These are phyloP conservation scores for Athalia circularis DNA, from an alignment of 2,888 invertebrate genomes.

Conservation along the genomic window DNA sequence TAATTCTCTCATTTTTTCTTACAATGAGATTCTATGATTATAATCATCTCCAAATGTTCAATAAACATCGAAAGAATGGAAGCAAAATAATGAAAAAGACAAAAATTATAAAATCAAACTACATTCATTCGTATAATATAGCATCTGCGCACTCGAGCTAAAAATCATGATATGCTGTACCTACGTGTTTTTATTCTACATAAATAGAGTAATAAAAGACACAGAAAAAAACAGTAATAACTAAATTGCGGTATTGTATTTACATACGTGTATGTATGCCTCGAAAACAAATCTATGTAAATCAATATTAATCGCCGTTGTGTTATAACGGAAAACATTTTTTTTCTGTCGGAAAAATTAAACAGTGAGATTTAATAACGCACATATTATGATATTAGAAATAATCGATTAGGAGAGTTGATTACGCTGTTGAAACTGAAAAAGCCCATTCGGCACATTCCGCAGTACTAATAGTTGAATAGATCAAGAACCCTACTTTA, in stretches of 20 bases:
- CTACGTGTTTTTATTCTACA: not conserved
- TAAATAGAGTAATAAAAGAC: not conserved
- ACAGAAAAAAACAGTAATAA: too few relatives aligned
- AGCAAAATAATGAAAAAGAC: not conserved
- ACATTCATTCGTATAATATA: not conserved
- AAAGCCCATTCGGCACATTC: slow-evolving; percentile 35
- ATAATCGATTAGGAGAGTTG: slow-evolving; percentile 14
- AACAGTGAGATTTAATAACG: slow-evolving; percentile 43
- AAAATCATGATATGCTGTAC: slow-evolving; percentile 23
- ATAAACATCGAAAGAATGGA: not conserved
- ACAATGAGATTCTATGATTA: not conserved
- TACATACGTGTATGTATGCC: not conserved
- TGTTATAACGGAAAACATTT: not conserved
- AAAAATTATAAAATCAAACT: not conserved
- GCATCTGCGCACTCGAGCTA: slow-evolving; percentile 13
- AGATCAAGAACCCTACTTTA: slow-evolving; percentile 19
- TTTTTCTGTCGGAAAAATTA: slow-evolving; percentile 22
- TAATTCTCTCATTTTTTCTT: not conserved
- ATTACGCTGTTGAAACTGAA: slow-evolving; percentile 15
- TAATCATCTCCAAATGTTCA: not conserved
- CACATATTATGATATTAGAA: slow-evolving; percentile 20
- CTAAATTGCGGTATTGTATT: not conserved
- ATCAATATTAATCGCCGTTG: slow-evolving; percentile 7
- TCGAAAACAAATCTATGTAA: not conserved
- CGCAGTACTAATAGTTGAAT: slow-evolving; percentile 31